phyloP scores from a whole-genome alignment of 2,888 invertebrate species.

The Eubasilissa splendida region DNA sequence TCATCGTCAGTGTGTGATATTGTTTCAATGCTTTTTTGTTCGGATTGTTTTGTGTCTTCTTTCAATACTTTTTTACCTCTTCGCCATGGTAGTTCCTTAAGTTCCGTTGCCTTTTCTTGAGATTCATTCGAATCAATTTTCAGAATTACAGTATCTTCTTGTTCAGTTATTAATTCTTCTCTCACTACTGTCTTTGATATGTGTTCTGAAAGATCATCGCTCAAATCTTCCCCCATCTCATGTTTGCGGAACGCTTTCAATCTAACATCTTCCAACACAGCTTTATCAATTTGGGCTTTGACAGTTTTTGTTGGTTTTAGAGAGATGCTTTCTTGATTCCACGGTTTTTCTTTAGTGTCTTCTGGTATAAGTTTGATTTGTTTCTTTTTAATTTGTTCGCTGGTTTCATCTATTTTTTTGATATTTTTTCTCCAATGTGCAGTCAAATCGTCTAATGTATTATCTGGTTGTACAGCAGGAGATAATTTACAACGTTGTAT shows the following conservation, averaged over 20 bases:
- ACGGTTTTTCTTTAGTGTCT: slow-evolving; percentile 68
- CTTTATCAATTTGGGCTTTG: slow-evolving; percentile 70
- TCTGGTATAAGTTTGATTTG: slow-evolving; percentile 64
- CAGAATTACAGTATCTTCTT: slow-evolving; percentile 74
- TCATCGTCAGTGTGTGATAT: neutral
- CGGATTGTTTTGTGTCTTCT: slow-evolving; percentile 18
- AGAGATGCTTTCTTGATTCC: slow-evolving; percentile 78
- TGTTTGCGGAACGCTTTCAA: slow-evolving; percentile 67
- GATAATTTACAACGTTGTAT: slow-evolving; percentile 16
- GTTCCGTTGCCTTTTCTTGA: slow-evolving; percentile 46
- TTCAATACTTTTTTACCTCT: slow-evolving; percentile 47
- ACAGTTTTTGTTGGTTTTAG: slow-evolving; percentile 74
- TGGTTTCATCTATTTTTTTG: slow-evolving; percentile 49
- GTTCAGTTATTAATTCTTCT: slow-evolving; percentile 73
- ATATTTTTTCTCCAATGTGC: slow-evolving; percentile 58
- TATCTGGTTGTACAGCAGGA: slow-evolving; percentile 12
- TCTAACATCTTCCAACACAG: slow-evolving; percentile 68
- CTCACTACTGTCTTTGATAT: slow-evolving; percentile 62
- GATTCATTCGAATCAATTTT: slow-evolving; percentile 65
- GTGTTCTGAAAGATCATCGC: neutral
- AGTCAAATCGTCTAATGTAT: slow-evolving; percentile 40
- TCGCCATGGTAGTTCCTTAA: slow-evolving; percentile 42
- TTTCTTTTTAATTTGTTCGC: slow-evolving; percentile 37
- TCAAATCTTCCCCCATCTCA: neutral
- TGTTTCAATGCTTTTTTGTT: neutral